Percentiles rank a stretch among this genome's conserved stretches.
These are phyloP conservation scores for Ischnura elegans DNA, from an alignment of 2,888 invertebrate genomes.

Conservation along the genomic window DNA sequence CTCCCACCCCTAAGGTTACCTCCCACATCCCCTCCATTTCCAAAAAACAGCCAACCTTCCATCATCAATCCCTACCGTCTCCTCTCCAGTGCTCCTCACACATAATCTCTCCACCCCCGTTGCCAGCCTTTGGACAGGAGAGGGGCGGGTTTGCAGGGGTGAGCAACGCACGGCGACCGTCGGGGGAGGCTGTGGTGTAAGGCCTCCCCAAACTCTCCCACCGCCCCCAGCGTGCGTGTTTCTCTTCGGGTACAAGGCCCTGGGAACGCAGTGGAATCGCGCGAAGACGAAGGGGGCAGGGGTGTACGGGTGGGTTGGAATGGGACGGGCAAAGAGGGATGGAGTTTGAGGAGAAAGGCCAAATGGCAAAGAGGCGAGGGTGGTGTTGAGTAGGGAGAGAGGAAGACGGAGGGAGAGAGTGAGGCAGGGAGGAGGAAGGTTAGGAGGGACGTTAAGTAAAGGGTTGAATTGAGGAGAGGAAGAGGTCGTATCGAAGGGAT, in stretches of 20 bases:
- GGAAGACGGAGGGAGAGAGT: background rate
- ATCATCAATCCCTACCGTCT: slow-evolving; percentile 50
- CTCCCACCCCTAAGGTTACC: background rate
- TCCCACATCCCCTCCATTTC: background rate
- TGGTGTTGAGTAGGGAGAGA: background rate
- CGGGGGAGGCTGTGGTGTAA: background rate
- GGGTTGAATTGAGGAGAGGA: slow-evolving; percentile 17
- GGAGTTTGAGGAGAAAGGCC: slow-evolving; percentile 34
- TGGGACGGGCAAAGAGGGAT: background rate
- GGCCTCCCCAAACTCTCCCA: background rate
- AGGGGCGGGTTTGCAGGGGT: background rate
- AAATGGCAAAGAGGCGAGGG: background rate
- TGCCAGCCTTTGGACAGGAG: slow-evolving; percentile 21
- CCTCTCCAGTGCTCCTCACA: background rate
- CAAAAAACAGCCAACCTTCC: slow-evolving; percentile 62
- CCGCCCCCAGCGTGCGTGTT: slow-evolving; percentile 58
- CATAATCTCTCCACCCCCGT: background rate
- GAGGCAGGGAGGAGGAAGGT: background rate
- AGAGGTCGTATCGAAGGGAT: background rate
- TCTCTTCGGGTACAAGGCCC: slow-evolving; percentile 58
- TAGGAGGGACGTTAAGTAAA: slow-evolving; percentile 6
- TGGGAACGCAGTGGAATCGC: slow-evolving; percentile 40
- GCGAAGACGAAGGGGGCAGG: background rate
- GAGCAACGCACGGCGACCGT: background rate
- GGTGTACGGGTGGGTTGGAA: background rate